Conservation (phyloP, 1,140 invertebrate genomes). For the Nasonia giraulti region DNA sequence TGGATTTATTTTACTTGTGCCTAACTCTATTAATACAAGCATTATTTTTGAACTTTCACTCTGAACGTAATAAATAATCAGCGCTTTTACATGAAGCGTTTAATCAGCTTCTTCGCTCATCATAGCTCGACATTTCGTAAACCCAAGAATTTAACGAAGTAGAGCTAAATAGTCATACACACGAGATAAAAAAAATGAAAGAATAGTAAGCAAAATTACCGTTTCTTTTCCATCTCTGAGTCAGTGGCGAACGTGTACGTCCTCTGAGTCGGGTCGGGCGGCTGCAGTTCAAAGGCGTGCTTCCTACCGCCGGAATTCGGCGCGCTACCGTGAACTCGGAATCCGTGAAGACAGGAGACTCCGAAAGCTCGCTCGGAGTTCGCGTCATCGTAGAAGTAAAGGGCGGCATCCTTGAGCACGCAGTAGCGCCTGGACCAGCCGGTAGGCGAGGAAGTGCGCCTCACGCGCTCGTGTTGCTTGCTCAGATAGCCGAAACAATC, state of each 20-base stretch:
- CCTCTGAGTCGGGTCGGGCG: slow-evolving; percentile 88
- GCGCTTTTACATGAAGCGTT: not conserved
- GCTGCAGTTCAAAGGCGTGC: slow-evolving; percentile 93
- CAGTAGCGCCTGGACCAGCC: slow-evolving; percentile 93
- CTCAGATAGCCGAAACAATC: slow-evolving; percentile 94
- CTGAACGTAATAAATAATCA: too few relatives aligned
- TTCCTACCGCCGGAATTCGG: slow-evolving; percentile 84
- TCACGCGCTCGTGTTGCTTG: slow-evolving; percentile 82
- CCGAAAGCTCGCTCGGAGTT: slow-evolving; percentile 91
- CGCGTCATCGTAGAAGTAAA: slow-evolving; percentile 94
- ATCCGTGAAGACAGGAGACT: slow-evolving; percentile 95
- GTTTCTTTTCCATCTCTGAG: slow-evolving; percentile 95
- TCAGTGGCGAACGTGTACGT: slow-evolving; percentile 95
- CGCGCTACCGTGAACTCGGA: slow-evolving; percentile 88
- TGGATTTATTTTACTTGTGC: not conserved
- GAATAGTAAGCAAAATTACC: slow-evolving; percentile 76
- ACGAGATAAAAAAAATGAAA: not conserved
- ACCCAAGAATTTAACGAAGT: not conserved
- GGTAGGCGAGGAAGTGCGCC: slow-evolving; percentile 79
- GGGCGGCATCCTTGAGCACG: slow-evolving; percentile 94
- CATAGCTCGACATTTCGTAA: too few relatives aligned
- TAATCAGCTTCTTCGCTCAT: not conserved
- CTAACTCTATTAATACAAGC: too few relatives aligned
- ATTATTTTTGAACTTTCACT: not conserved
- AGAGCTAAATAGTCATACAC: not conserved